Evolutionary conservation across 2,113 vertebrate genomes (phyloP).

Genomic region (Sapajus apella): DNA sequence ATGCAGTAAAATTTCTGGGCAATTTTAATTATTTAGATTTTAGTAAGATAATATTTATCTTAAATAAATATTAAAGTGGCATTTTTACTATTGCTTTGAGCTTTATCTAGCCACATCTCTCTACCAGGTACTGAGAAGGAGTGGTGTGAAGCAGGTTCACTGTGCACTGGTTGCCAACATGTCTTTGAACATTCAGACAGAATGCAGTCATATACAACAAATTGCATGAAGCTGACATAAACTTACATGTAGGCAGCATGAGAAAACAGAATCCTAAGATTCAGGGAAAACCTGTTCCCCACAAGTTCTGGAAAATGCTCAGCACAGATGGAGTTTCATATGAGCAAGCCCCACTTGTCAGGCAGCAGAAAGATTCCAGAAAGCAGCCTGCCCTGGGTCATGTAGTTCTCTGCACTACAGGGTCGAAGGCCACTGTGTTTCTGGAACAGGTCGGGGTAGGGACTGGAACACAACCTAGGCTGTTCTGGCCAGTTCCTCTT

Average conservation of each 20-base stretch:
- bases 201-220: background rate
- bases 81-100: background rate
- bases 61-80: background rate
- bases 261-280: too few species aligned
- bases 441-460: too few species aligned
- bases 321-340: too few species aligned
- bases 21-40: background rate
- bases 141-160: background rate
- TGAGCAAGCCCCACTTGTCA: too few species aligned
- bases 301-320: background rate
- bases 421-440: background rate
- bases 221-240: background rate
- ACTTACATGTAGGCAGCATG: background rate
- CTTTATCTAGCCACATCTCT: background rate
- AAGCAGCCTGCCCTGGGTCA: background rate
- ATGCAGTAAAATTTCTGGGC: background rate
- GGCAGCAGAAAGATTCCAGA: background rate
- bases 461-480: background rate
- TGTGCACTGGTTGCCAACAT: background rate
- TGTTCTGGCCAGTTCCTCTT: background rate
- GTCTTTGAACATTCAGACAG: background rate
- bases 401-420: background rate
- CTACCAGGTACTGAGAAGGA: background rate
- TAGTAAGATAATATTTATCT: background rate
- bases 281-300: background rate